Evolutionary conservation across 2,113 vertebrate genomes (phyloP), one percentile per base, ranked within the genome.

Genomic region (Rutilus rutilus): DNA sequence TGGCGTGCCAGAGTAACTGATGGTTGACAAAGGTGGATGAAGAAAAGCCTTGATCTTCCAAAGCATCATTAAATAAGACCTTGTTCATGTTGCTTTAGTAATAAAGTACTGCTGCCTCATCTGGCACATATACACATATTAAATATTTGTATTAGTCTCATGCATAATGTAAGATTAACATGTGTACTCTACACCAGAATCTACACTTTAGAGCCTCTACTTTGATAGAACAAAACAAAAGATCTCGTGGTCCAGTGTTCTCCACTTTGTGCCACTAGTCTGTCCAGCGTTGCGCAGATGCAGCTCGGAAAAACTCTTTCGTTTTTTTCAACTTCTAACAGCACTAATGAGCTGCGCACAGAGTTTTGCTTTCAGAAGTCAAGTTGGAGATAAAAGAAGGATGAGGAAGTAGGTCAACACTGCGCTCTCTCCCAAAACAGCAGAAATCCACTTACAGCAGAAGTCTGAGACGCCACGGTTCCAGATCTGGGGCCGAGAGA

Each of bases 331-430:
- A 6, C 67, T 87, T 90, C 80, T 89, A 83, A 87, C 57, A 82
- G 42, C 17, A 25, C 6, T 91, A 88, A 90, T 86, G 86, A 89
- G 85, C 90, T 86, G 87, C 78, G 82, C 90, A 78, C 87, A 81
- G 83, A 82, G 36, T 84, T 87, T 87, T 86, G 85, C 89, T 84
- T 75, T 86, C 47, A 85, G 79, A 87, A 85, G 85, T 85, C 85
- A 84, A 89, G 74, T 62, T 91, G 86, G 86, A 88, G 90, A 88
- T 89, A 85, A 87, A 91, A 91, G 86, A 82, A 90, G 85, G 78
- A 60, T 74, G 71, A 23, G 57, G 47, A 93, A 93, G 88, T 93
- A 89, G 92, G 92, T 94, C 91, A 91, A 91, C 92, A 89, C 89
- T 88, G 78, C 59, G 39, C 75, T 88, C 90, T 80, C 90, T 90